phyloP scores from a whole-genome alignment of 1,140 invertebrate species.

The Argopecten irradians region DNA sequence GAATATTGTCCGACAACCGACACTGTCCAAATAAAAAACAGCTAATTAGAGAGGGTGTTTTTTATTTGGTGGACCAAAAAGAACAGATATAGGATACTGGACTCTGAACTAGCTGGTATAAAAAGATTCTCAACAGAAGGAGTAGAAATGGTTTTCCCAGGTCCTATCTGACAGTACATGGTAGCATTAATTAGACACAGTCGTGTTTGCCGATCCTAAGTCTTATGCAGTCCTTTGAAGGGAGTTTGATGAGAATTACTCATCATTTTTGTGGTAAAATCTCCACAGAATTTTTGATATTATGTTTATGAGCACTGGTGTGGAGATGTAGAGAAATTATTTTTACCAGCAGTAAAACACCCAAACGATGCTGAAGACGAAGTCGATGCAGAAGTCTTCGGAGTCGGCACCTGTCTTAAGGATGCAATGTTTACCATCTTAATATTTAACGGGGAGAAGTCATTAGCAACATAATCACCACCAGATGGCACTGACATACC shows the following conservation, averaged over 20 bases:
- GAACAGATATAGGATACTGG: not conserved
- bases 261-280: not conserved
- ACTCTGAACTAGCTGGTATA: not conserved
- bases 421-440: not conserved
- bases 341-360: conserved; percentile 2
- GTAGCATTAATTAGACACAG: not conserved
- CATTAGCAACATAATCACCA: not conserved
- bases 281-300: not conserved
- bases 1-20: not conserved
- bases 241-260: not conserved
- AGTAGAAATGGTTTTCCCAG: not conserved
- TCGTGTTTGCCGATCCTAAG: not conserved
- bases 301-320: not conserved
- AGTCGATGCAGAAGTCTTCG: too few relatives aligned
- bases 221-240: not conserved
- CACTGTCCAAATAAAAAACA: not conserved
- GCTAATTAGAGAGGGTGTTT: not conserved
- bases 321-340: not conserved
- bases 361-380: too few relatives aligned
- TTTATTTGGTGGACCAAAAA: not conserved
- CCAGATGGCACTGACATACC: not conserved
- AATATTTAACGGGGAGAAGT: too few relatives aligned
- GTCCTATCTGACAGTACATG: not conserved
- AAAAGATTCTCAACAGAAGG: not conserved
- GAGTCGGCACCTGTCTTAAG: not conserved